Percentiles rank a stretch among this genome's conserved stretches.
phyloP scores from a whole-genome alignment of 2,113 vertebrate species.

The Bombycilla garrulus region DNA sequence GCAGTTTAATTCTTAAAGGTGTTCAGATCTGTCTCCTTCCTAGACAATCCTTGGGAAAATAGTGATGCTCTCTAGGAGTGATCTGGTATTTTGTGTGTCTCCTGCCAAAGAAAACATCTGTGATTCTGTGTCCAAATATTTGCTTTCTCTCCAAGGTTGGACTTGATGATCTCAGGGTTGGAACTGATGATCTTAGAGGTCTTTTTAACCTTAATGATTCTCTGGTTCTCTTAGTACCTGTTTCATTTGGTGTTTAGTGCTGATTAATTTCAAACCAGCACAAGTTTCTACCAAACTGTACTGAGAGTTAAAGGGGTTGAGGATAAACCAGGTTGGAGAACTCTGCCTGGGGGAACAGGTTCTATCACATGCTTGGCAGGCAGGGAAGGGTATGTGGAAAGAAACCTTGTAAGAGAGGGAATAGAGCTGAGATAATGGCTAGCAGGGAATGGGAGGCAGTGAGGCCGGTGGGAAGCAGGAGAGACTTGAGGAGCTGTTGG shows the following conservation, averaged over 20 bases:
- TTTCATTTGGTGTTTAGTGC: background rate
- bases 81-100: background rate
- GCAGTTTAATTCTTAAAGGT: background rate
- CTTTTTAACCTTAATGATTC: background rate
- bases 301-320: background rate
- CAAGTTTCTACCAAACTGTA: background rate
- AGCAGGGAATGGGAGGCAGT: background rate
- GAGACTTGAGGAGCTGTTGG: background rate
- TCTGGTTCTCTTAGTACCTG: background rate
- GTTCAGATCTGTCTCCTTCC: background rate
- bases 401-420: background rate
- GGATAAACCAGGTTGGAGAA: background rate
- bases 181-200: background rate
- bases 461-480: background rate
- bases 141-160: background rate
- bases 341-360: background rate
- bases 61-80: background rate
- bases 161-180: background rate
- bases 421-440: background rate
- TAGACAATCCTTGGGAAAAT: background rate
- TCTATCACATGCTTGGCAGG: background rate
- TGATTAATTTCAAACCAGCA: too few relatives aligned
- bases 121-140: fast-evolving
- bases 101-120: background rate
- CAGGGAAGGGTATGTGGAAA: background rate